Percentiles rank a stretch among this genome's conserved stretches.
phyloP scores from a whole-genome alignment of 2,113 vertebrate species.

The Alethe diademata region DNA sequence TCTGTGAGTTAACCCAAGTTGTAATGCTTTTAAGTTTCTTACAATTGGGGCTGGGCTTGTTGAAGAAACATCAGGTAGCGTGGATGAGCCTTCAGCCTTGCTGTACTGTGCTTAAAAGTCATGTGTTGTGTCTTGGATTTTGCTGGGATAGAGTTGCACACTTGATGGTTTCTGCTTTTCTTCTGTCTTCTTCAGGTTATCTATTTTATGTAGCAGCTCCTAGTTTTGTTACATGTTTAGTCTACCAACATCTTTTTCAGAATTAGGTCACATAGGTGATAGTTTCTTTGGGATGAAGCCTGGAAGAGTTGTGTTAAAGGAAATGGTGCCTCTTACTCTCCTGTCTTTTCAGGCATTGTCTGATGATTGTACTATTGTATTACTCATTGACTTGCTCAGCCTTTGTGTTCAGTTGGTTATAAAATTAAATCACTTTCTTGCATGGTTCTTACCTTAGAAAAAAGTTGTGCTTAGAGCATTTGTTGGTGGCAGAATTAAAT shows the following conservation, averaged over 20 bases:
- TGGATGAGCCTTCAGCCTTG: not conserved
- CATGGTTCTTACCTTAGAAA: not conserved
- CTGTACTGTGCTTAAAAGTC: not conserved
- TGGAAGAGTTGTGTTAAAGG: not conserved
- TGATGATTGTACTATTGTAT: not conserved
- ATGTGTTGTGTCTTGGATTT: accelerated
- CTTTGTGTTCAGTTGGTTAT: not conserved
- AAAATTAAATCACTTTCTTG: not conserved
- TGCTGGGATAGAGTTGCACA: not conserved
- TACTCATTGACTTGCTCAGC: not conserved
- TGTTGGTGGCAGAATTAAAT: not conserved
- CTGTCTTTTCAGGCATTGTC: not conserved
- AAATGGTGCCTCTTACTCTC: not conserved
- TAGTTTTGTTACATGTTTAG: not conserved
- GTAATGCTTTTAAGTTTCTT: not conserved
- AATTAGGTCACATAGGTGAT: not conserved
- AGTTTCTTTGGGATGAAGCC: not conserved
- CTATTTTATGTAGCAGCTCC: not conserved
- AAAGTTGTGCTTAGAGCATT: not conserved
- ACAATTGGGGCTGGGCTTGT: accelerated
- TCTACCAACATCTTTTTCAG: not conserved
- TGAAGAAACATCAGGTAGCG: not conserved
- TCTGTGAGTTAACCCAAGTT: not conserved
- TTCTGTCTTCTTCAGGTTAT: not conserved
- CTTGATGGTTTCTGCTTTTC: not conserved